These are phyloP conservation scores for Acronicta leporina DNA, from an alignment of 2,888 invertebrate species.

Conservation along the genomic window DNA sequence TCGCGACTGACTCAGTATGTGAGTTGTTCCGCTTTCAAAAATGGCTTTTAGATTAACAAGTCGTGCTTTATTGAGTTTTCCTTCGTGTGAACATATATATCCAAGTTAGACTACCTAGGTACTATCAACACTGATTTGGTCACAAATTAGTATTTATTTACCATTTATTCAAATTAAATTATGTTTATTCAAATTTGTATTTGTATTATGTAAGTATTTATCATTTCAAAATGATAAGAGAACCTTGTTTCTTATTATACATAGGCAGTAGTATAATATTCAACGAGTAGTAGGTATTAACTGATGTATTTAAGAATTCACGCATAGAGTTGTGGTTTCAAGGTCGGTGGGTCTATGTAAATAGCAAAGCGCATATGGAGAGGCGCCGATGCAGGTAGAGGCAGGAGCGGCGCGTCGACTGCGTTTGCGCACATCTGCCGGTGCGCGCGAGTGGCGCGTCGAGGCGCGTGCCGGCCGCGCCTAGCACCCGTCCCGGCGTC, in stretches of 20 bases:
- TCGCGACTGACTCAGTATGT: conserved; percentile 78
- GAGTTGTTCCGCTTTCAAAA: conserved; percentile 79
- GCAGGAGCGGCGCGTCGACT: conserved; percentile 61
- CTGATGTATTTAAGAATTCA: conserved; percentile 25
- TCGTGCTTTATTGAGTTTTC: conserved; percentile 18
- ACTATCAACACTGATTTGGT: too few relatives aligned
- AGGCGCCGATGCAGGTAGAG: conserved; percentile 58
- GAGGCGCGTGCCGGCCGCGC: conserved; percentile 57
- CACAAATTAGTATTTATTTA: too few relatives aligned
- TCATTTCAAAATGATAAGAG: conserved; percentile 4
- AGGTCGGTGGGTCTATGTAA: conserved; percentile 56
- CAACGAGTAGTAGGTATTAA: conserved; percentile 1
- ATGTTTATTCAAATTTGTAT: too few relatives aligned
- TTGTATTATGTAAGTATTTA: too few relatives aligned
- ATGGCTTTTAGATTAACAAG: conserved; percentile 50
- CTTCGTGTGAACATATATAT: too few relatives aligned
- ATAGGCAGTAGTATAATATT: conserved; percentile 2
- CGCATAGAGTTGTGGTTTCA: conserved; percentile 45
- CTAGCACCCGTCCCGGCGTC: conserved; percentile 58
- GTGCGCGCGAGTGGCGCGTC: conserved; percentile 67
- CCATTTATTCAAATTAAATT: too few relatives aligned
- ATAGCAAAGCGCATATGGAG: conserved; percentile 56
- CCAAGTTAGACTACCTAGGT: too few relatives aligned
- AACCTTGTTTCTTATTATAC: neutral
- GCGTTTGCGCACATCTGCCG: conserved; percentile 81